These are phyloP conservation scores for Drosophila murphyi DNA, from an alignment of 1,140 invertebrate genomes.

Conservation along the genomic window DNA sequence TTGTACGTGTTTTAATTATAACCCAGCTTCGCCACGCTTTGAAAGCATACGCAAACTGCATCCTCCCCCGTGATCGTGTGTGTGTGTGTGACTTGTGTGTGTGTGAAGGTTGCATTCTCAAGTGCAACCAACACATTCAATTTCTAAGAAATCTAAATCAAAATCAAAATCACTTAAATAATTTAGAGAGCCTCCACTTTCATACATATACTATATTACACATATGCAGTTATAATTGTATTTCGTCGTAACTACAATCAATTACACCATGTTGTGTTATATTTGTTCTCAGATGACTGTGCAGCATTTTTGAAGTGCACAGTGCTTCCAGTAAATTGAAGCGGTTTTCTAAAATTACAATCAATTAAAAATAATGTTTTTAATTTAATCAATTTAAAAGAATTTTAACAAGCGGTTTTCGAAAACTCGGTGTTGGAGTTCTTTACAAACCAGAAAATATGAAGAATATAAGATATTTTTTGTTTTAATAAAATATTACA, in stretches of 20 bases:
- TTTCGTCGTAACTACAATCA: slow-evolving; percentile 10
- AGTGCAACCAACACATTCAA: slow-evolving; percentile 47
- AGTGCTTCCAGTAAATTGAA: neutral
- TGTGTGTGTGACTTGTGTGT: slow-evolving; percentile 5
- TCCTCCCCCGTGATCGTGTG: slow-evolving; percentile 20
- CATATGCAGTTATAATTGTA: slow-evolving; percentile 6
- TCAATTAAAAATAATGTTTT: too few relatives aligned
- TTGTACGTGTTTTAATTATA: slow-evolving; percentile 42
- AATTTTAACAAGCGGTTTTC: too few relatives aligned
- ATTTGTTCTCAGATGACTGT: slow-evolving; percentile 11
- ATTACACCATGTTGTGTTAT: neutral
- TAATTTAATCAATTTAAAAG: too few relatives aligned
- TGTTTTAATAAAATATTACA: too few relatives aligned
- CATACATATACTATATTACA: slow-evolving; percentile 9
- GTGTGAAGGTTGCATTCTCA: slow-evolving; percentile 48
- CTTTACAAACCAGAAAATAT: too few relatives aligned
- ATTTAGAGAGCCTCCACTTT: slow-evolving; percentile 51
- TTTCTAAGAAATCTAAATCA: slow-evolving; percentile 52
- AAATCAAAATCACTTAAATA: slow-evolving; percentile 32
- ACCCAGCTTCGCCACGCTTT: neutral
- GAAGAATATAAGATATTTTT: too few relatives aligned
- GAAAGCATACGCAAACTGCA: slow-evolving; percentile 31
- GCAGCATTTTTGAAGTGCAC: slow-evolving; percentile 13
- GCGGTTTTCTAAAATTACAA: too few relatives aligned
- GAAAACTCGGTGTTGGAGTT: too few relatives aligned